Base-by-base conservation (phyloP, 1,140 invertebrate genomes). In the Drosophila nasuta region DNA sequence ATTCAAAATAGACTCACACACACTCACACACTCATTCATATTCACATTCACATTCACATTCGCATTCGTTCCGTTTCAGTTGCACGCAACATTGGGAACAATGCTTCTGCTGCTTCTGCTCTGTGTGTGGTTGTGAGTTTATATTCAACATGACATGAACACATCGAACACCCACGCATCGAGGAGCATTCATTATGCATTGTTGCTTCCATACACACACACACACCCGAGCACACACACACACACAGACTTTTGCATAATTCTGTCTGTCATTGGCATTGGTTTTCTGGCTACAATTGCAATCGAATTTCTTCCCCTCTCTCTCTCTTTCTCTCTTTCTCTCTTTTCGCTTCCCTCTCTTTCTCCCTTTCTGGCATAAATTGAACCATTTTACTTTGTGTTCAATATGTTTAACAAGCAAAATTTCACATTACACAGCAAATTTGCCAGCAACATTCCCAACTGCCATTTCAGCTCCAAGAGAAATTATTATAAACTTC, bases 381-480 rank as follows among this genome's bases (percentile, higher is more conserved):
- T 85, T 68, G 46, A 75, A 86, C 54, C 82, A 72, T 85, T 85
- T 85, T 86, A 81, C 82, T 86, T 81, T 85, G 82, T 85, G 82
- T 86, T 81, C 82, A 85, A 86, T 85, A 81, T 86, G 82, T 79
- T 86, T 54, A 85, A 86, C 82, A 79, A 78, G 67, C 82, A 66
- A 66, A 67, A 83, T 81, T 85, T 86, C 38, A 17, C 56, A 67
- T 67, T 73, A 67, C 64, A 67, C 54, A 58, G 70, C 63, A 73
- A 25, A 51, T 54, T 67, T 56, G 33, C 11, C 25, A 8, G 38
- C 1, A 8, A 52, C 67, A 28, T 67, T 59, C 30, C 70, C 6
- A 60, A 59, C 45, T 78, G 59, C 64, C 33, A 35, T 3, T 54
- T 54, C 5, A 52, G 49, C 11, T 56, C 10, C 7, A 15, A 4